Evolutionary conservation across 1,140 invertebrate species (phyloP), one percentile per base, ranked within the genome.

Genomic region (Anagrus nilaparvatae): DNA sequence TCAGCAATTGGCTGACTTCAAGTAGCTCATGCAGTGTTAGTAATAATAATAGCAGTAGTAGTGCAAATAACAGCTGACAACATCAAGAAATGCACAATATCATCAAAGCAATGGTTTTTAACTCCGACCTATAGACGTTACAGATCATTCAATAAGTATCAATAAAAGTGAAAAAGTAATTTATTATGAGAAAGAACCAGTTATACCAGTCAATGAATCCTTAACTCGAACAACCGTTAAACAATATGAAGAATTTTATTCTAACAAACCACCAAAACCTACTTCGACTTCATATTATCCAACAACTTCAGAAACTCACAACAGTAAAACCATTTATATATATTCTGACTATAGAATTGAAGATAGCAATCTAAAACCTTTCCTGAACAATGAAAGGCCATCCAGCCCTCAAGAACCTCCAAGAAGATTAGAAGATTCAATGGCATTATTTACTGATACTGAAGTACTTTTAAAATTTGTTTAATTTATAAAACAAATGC

Each of bases 361-460:
- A 46, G 58, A 59, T 28, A 60, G 60, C 39, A 51, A 55, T 41
- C 59, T 55, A 0, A 62, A 56, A 52, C 61, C 63, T 5, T 63
- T 66, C 34, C 65, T 68, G 6, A 67, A 65, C 65, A 3, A 52
- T 60, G 10, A 72, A 60, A 48, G 59, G 55, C 24, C 63, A 47
- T 49, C 67, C 63, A 39, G 74, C 74, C 49, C 73, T 70, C 31
- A 68, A 62, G 51, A 68, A 52, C 73, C 83, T 45, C 86, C 87
- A 2, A 84, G 84, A 59, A 75, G 76, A 45, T 63, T 89, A 28
- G 84, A 89, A 47, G 84, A 89, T 19, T 71, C 89, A 16, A 78
- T 90, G 72, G 84, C 86, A 12, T 77, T 77, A 0, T 82, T 84
- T 50, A 70, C 65, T 42, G 79, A 75, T 32, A 61, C 69, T 13